phyloP scores from a whole-genome alignment of 2,888 invertebrate species.

The Cryptocheilus praepositus region DNA sequence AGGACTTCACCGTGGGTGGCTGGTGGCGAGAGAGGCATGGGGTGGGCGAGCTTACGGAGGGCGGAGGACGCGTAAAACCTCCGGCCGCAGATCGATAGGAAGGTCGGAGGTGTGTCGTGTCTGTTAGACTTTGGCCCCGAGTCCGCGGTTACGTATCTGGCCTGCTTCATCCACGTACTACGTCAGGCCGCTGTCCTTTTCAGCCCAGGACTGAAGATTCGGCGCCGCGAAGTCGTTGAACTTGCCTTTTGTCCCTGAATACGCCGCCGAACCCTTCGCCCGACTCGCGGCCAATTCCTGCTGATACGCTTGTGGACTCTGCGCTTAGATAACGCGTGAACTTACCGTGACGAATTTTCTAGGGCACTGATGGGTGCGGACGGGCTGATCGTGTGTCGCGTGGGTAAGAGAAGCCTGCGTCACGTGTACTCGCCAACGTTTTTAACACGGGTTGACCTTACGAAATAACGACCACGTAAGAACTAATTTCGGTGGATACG shows the following conservation, averaged over 20 bases:
- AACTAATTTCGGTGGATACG: no score
- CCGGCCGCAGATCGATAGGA: constrained; percentile 72
- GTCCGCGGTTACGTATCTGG: constrained; percentile 49
- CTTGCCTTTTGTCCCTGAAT: no score
- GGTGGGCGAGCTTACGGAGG: constrained; percentile 51
- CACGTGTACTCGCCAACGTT: constrained; percentile 29
- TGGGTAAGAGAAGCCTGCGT: background rate
- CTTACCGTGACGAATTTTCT: constrained; percentile 31
- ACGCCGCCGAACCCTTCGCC: no score
- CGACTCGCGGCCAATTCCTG: no score
- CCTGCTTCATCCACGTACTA: constrained; percentile 42
- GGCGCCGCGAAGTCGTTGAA: no score
- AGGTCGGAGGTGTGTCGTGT: constrained; percentile 72
- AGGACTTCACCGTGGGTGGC: constrained; percentile 49
- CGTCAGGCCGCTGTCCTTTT: constrained; percentile 36
- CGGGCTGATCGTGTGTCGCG: constrained; percentile 22
- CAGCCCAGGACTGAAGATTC: no score
- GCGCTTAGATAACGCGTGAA: constrained; percentile 22
- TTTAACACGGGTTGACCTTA: no score
- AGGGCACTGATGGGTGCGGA: constrained; percentile 12
- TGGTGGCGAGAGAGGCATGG: constrained; percentile 31
- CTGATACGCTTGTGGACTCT: no score
- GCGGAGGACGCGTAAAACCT: constrained; percentile 69
- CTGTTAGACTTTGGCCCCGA: constrained; percentile 63
- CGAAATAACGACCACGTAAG: no score